phyloP scores from a whole-genome alignment of 2,113 vertebrate species.

The Odontesthes bonariensis region DNA sequence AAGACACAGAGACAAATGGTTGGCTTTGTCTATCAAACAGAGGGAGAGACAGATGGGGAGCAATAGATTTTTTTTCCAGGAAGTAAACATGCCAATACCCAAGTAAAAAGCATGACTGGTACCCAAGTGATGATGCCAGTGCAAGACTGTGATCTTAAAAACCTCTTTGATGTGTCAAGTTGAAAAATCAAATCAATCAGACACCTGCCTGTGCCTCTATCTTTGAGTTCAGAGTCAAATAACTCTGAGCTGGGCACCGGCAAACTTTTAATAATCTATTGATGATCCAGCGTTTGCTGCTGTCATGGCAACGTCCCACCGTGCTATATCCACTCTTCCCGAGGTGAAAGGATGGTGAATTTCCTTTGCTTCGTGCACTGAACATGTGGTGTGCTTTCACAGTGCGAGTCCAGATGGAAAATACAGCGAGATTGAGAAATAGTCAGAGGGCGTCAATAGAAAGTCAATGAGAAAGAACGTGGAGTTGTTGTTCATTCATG shows the following conservation, averaged over 20 bases:
- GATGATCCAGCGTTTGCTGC: constrained; percentile 29
- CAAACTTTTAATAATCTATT: constrained; percentile 30
- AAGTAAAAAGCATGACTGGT: constrained; percentile 64
- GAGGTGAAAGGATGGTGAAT: constrained; percentile 53
- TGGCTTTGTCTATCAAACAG: constrained; percentile 64
- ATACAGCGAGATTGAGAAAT: constrained; percentile 16
- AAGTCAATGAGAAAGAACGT: constrained; percentile 7
- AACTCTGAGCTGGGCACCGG: not conserved
- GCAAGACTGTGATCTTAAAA: constrained; percentile 44
- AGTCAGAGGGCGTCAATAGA: constrained; percentile 12
- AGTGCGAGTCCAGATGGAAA: constrained; percentile 52
- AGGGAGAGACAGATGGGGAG: constrained; percentile 69
- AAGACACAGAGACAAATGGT: constrained; percentile 55
- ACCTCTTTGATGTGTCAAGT: constrained; percentile 56
- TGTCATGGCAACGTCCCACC: constrained; percentile 21
- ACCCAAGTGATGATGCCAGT: constrained; percentile 34
- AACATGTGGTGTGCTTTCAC: constrained; percentile 48
- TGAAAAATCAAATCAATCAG: constrained; percentile 60
- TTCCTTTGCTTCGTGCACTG: constrained; percentile 30
- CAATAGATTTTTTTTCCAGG: constrained; percentile 33
- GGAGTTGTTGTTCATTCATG: not conserved
- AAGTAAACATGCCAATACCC: constrained; percentile 59
- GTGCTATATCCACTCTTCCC: constrained; percentile 17
- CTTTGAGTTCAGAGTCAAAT: constrained; percentile 11
- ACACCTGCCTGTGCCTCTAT: constrained; percentile 22